Base-by-base conservation (phyloP, 2,888 invertebrate species). In the Celastrina argiolus region DNA sequence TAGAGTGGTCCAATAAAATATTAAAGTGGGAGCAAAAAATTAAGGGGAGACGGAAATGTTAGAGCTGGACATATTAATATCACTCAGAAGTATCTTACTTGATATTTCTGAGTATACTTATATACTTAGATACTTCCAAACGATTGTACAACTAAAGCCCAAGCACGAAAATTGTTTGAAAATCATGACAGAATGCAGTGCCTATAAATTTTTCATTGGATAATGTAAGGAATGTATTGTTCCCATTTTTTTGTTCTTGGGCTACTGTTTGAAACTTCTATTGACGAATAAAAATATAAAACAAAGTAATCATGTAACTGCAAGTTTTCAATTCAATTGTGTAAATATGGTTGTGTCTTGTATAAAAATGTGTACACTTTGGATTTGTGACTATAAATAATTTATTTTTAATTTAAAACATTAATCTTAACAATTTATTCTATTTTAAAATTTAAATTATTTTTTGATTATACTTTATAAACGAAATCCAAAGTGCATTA, bases 291-390 rank as follows among this genome's bases (percentile, higher is more conserved):
- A 36, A 36, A 36, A 10, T 36, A 36, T 36, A 36, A 36, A 10
- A 36, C 2, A 7, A 3, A 36, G 36, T 36, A 36, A 22, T 51
- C 56, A 56, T 28, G 18, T 58, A 28, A 28, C 6, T 26, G 22
- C 12, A 28, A 18, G 28, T 28, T n/a, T 56, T 6, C 56, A 26
- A 12, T 56, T 56, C 26, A 31, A 14, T 2, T 22, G 39, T 36
- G 36, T 61, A 61, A 36, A 39, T 61, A 39, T 61, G 61, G 61
- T 61, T 61, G 61, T 61, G 36, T 61, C 39, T 1, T 36, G 5
- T 61, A n/a, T 56, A 1, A 45, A 42, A 42, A 42, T 45, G 10
- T 26, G 8, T 39, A 61, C 61, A 61, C 34, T 61, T 61, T 61
- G 61, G 61, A 61, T 39, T 36, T 61, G 18, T 10, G 31, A 59